These are phyloP conservation scores for Philonicus albiceps DNA, from an alignment of 2,888 invertebrate genomes.

Conservation along the genomic window DNA sequence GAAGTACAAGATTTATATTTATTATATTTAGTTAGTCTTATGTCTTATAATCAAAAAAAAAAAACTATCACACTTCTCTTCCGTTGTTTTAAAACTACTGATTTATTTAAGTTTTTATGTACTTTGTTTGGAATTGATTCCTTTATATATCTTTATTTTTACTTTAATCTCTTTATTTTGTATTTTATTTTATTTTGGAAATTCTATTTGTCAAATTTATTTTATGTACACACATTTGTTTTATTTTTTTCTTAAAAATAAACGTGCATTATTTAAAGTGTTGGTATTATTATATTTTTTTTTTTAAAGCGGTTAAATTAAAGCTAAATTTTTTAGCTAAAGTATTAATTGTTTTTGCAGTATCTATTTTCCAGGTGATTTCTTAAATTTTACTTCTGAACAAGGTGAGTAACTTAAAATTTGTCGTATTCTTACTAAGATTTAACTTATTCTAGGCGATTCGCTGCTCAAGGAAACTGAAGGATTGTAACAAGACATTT, in stretches of 20 bases:
- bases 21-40: constrained; percentile 5
- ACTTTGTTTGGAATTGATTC: background rate
- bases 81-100: background rate
- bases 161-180: background rate
- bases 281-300: no score
- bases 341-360: background rate
- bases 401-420: background rate
- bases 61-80: background rate
- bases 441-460: background rate
- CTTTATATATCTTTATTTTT: background rate
- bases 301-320: background rate
- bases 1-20: constrained; percentile 37
- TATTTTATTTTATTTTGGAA: background rate
- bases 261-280: background rate
- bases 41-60: background rate
- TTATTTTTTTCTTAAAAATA: constrained; percentile 11
- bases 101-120: background rate
- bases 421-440: background rate
- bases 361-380: background rate
- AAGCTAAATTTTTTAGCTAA: background rate
- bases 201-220: background rate
- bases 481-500: background rate
- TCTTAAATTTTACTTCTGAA: background rate
- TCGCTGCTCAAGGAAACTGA: background rate
- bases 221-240: background rate